phyloP scores from a whole-genome alignment of 2,888 invertebrate genomes.

The Drosophila kuntzei region DNA sequence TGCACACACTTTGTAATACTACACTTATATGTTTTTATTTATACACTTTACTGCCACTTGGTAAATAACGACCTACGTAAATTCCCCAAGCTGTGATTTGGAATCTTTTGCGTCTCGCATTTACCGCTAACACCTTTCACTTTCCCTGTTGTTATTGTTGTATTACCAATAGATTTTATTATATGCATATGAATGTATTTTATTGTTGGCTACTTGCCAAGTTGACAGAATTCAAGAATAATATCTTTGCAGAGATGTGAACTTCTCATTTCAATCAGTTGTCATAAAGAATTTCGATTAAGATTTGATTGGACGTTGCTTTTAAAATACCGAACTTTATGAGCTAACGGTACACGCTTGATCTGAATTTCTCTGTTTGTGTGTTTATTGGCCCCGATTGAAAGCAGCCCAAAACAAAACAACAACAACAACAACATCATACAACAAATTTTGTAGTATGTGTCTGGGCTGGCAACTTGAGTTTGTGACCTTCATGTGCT shows the following conservation, averaged over 20 bases:
- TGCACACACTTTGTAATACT: neutral
- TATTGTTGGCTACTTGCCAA: slow-evolving; percentile 3
- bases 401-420: slow-evolving; percentile 8
- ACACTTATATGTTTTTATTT: neutral
- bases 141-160: slow-evolving; percentile 48
- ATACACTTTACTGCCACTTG: neutral
- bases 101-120: slow-evolving; percentile 10
- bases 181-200: slow-evolving; percentile 3
- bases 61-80: slow-evolving; percentile 1
- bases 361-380: slow-evolving; percentile 32
- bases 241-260: neutral
- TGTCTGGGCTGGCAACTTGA: slow-evolving; percentile 13
- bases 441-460: neutral
- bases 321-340: slow-evolving; percentile 41
- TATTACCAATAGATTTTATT: slow-evolving; percentile 17
- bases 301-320: neutral
- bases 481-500: slow-evolving; percentile 35
- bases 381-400: slow-evolving; percentile 44
- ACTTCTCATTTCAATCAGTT: slow-evolving; percentile 12
- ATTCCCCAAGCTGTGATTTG: neutral
- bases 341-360: slow-evolving; percentile 41
- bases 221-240: slow-evolving; percentile 33
- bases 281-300: slow-evolving; percentile 5
- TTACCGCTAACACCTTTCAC: slow-evolving; percentile 68
- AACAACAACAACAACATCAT: slow-evolving; percentile 4